Evolutionary conservation across 2,113 vertebrate species (phyloP).

Genomic region (Bujurquina vittata): DNA sequence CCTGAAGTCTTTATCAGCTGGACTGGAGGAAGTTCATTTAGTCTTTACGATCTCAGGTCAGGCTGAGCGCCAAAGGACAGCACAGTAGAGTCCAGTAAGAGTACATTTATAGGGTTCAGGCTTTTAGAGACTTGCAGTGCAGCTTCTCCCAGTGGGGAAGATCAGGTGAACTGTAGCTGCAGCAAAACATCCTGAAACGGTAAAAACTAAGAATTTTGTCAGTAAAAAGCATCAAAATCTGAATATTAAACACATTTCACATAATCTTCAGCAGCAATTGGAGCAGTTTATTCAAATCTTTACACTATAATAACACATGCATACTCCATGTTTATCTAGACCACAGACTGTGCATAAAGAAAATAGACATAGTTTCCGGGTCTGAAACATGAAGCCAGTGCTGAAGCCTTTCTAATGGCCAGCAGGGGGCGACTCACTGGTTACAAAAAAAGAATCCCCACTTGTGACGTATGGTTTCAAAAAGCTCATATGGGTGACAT

Average conservation of each 20-base stretch:
- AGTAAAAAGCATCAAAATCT: neutral
- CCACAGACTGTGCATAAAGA: fast-evolving
- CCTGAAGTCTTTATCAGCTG: neutral
- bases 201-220: too few relatives aligned
- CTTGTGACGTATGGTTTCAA: neutral
- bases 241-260: too few relatives aligned
- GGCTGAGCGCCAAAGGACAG: neutral
- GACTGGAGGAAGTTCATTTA: neutral
- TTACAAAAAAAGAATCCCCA: neutral
- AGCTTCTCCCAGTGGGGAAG: neutral
- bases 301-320: neutral
- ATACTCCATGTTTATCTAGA: neutral
- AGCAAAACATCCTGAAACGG: neutral
- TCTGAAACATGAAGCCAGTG: neutral
- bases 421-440: too few relatives aligned
- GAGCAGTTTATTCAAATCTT: too few relatives aligned
- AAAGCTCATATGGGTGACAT: fast-evolving
- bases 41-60: neutral
- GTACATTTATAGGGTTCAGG: neutral
- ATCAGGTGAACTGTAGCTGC: neutral
- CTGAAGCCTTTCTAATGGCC: too few relatives aligned
- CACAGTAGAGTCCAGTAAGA: neutral
- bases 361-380: too few relatives aligned
- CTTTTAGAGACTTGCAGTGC: neutral
- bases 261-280: too few relatives aligned